Conservation (phyloP, 2,888 invertebrate genomes). For the Hydrotaea cyrtoneurina region DNA sequence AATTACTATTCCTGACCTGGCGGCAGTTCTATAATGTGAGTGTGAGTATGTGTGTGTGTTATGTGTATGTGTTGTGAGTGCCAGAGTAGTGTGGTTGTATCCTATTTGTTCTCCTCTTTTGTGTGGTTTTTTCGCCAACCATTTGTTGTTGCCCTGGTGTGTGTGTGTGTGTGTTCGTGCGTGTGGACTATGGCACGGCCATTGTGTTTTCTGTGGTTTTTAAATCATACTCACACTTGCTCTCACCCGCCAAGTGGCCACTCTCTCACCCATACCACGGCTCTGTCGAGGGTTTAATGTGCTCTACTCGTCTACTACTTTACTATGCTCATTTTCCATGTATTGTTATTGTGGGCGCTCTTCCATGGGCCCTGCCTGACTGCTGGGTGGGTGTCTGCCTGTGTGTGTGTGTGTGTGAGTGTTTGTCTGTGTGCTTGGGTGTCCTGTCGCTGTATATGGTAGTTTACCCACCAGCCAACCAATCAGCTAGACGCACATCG, state of each 20-base stretch:
- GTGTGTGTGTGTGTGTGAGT: neutral
- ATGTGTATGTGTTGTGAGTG: no score
- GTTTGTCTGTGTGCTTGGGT: slow-evolving; percentile 10
- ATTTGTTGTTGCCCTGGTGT: slow-evolving; percentile 24
- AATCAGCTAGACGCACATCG: slow-evolving; percentile 77
- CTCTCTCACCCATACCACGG: neutral
- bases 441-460: slow-evolving; percentile 4
- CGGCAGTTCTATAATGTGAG: slow-evolving; percentile 38
- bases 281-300: neutral
- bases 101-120: slow-evolving; percentile 44
- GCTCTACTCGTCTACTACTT: neutral
- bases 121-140: neutral
- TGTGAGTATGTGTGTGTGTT: slow-evolving; percentile 37
- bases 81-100: slow-evolving; percentile 44
- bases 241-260: slow-evolving; percentile 24
- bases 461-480: slow-evolving; percentile 74
- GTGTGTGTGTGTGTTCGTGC: slow-evolving; percentile 15
- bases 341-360: slow-evolving; percentile 50
- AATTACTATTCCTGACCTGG: slow-evolving; percentile 65
- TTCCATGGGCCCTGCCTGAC: neutral
- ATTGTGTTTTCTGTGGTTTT: slow-evolving; percentile 64
- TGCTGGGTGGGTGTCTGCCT: no score
- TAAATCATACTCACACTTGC: slow-evolving; percentile 54
- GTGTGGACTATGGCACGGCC: slow-evolving; percentile 52
- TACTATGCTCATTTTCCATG: slow-evolving; percentile 62